A percentile compares a stretch with the other conserved stretches of the same genome.
phyloP scores from a whole-genome alignment of 2,888 invertebrate species.

The Agrochola litura region DNA sequence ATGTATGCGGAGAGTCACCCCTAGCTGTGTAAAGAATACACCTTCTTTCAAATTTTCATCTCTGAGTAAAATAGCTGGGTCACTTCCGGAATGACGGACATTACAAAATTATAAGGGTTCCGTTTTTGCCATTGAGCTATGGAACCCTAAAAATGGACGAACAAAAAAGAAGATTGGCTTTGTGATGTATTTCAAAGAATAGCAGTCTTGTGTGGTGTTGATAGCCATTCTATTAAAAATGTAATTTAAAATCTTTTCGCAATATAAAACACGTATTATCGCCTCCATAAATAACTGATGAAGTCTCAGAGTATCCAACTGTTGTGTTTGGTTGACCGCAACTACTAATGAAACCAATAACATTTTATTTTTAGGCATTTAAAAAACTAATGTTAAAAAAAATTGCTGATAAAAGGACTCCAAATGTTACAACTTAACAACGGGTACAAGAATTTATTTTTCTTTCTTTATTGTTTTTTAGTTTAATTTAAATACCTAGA shows the following conservation, averaged over 20 bases:
- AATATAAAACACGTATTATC: neutral
- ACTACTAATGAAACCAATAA: neutral
- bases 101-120: neutral
- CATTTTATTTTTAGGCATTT: neutral
- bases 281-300: neutral
- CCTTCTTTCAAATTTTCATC: neutral
- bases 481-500: too few relatives aligned
- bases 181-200: slow-evolving; percentile 9
- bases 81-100: neutral
- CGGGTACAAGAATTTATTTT: too few relatives aligned
- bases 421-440: too few relatives aligned
- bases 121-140: neutral
- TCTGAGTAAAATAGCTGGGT: neutral
- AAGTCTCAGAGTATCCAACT: neutral
- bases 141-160: neutral
- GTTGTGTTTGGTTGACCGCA: neutral
- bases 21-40: neutral
- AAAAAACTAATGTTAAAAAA: too few relatives aligned
- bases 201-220: neutral
- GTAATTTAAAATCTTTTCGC: slow-evolving; percentile 10
- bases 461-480: too few relatives aligned
- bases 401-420: too few relatives aligned
- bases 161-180: slow-evolving; percentile 1
- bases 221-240: slow-evolving; percentile 17
- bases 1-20: neutral